These are phyloP conservation scores for Cephus nigrinus DNA, from an alignment of 2,888 invertebrate species.

Conservation along the genomic window DNA sequence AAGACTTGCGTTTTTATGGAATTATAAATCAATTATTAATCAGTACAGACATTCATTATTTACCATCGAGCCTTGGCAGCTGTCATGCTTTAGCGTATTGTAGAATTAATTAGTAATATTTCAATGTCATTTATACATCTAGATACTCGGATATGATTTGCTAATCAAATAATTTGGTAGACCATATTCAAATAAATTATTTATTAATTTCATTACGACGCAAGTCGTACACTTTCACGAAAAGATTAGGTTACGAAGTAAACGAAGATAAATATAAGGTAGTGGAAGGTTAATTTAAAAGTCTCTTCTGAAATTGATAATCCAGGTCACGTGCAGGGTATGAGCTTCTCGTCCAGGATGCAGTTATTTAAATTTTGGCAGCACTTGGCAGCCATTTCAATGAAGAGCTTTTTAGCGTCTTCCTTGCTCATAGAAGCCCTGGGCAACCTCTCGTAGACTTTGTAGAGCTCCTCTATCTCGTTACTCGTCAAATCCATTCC, in stretches of 20 bases:
- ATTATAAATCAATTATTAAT: neutral
- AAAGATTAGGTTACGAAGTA: constrained; percentile 14
- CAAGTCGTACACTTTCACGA: neutral
- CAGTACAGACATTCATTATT: neutral
- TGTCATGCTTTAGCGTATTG: neutral
- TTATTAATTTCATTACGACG: constrained; percentile 16
- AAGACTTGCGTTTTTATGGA: neutral
- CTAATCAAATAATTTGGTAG: neutral
- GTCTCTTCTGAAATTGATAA: neutral
- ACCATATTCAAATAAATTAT: constrained; percentile 19
- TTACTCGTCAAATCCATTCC: constrained; percentile 22
- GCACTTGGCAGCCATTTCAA: constrained; percentile 30
- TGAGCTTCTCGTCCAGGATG: constrained; percentile 1
- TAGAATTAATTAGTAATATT: neutral
- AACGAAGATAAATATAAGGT: neutral
- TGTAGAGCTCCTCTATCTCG: constrained; percentile 38
- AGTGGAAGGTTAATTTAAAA: neutral
- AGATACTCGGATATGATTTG: neutral
- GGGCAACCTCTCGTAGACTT: constrained; percentile 30
- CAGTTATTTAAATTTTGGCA: constrained; percentile 34
- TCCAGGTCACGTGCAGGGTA: constrained; percentile 4
- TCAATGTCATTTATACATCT: neutral
- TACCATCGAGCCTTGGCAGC: neutral
- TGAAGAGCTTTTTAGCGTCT: constrained; percentile 20
- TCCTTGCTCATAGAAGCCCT: constrained; percentile 28